Evolutionary conservation across 2,113 vertebrate genomes (phyloP), one percentile per base, ranked within the genome.

Genomic region (Podarcis muralis): DNA sequence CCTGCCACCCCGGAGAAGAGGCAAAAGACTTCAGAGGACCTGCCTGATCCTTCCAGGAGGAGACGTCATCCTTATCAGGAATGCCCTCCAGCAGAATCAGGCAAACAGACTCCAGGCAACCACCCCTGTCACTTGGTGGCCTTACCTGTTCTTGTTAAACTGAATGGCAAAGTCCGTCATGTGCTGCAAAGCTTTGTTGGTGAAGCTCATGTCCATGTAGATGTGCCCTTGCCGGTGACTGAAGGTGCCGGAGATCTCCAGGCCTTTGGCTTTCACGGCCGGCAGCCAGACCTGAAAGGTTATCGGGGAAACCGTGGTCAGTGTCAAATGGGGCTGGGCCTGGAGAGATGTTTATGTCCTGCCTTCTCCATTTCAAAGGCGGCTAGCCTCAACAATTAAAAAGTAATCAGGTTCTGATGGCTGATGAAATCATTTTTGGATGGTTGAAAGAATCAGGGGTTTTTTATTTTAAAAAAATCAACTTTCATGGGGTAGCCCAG

Each of bases 121-220:
- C 48, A 53, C 48, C 2, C 48, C 43, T 7, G 48, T 48, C 6
- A 71, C 25, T 23, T 3, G 9, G 43, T 9, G 69, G 80, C 90
- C 96, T 97, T 83, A 99, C 99, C 99, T 99, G 96, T 99, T 99
- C 96, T 99, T 99, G 96, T 99, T 99, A 96, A 99, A 99, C 96
- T 99, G 99, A 91, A 99, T 97, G 85, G 99, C 99, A 89, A 99
- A 99, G 94, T 99, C 99, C 0, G 98, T 98, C 99, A 99, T 99
- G 96, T 99, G 99, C 88, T 99, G 99, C 94, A 99, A 96, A 87
- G 99, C 99, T 96, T 99, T 99, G 93, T 99, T 99, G 95, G 97
- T 99, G 88, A 99, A 99, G 93, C 95, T 97, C 99, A 99, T 99
- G 95, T 99, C 99, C 99, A 99, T 99, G 96, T 99, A 99, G 97